These are phyloP conservation scores for Odiellus spinosus DNA, from an alignment of 2,888 invertebrate genomes.

Conservation along the genomic window DNA sequence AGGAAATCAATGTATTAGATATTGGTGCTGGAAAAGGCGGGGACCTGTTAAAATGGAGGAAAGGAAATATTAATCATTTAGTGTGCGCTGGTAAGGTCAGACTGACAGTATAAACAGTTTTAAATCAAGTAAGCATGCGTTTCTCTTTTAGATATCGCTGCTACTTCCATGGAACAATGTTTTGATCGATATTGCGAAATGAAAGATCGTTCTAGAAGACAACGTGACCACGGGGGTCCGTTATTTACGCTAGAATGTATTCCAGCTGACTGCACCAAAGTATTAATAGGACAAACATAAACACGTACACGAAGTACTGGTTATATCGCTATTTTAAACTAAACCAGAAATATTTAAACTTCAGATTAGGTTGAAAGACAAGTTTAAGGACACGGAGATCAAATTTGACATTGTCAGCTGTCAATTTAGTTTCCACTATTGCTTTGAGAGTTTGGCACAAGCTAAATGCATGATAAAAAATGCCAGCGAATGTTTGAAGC, in stretches of 20 bases:
- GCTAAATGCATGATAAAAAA: slow-evolving; percentile 85
- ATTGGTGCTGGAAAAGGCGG: slow-evolving; percentile 98
- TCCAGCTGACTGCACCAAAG: slow-evolving; percentile 76
- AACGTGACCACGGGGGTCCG: slow-evolving; percentile 13
- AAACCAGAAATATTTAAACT: not conserved
- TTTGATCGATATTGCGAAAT: slow-evolving; percentile 63
- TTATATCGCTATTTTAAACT: not conserved
- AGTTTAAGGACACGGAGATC: slow-evolving; percentile 57
- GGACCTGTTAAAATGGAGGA: slow-evolving; percentile 90
- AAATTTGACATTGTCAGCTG: slow-evolving; percentile 81
- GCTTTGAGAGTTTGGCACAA: slow-evolving; percentile 73
- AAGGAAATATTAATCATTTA: slow-evolving; percentile 57
- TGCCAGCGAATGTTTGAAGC: slow-evolving; percentile 68
- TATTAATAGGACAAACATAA: slow-evolving; percentile 17
- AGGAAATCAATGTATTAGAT: slow-evolving; percentile 50
- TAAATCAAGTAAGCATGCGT: no score
- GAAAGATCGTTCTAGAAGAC: slow-evolving; percentile 24
- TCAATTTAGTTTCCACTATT: slow-evolving; percentile 97
- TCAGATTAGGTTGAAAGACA: slow-evolving; percentile 30
- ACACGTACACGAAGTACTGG: no score
- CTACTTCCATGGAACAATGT: slow-evolving; percentile 79
- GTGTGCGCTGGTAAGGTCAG: slow-evolving; percentile 51
- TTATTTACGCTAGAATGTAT: slow-evolving; percentile 73
- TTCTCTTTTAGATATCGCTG: slow-evolving; percentile 54
- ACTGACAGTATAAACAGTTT: no score